Evolutionary conservation across 2,113 vertebrate species (phyloP), one percentile per base, ranked within the genome.

Genomic region (Vicugna pacos): DNA sequence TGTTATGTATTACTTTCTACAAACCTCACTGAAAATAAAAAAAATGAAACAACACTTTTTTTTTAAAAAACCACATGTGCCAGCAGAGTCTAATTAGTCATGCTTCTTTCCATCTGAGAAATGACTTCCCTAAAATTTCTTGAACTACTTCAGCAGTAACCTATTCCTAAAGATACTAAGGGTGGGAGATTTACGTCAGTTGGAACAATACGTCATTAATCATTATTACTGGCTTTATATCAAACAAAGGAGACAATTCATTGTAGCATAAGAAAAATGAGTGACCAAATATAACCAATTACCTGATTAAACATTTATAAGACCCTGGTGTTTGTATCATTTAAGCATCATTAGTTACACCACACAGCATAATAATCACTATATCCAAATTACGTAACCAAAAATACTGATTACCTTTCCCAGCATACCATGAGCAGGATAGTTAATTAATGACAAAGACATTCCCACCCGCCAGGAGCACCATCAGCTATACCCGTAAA

Each of bases 221-320:
- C 89, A 73, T 11, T 84, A 5, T 14, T 62, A 50, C 20, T 28
- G 58, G 15, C 60, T 54, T 89, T 85, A 73, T 76, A 46, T 52
- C 64, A 89, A 82, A 46, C n/a, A 76, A 80, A 91, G n/a, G 26
- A 85, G 12, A 35, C 85, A 94, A 92, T 73, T 65, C 76, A 72
- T 42, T 60, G n/a, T 0, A 62, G 38, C 13, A 9, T 77, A 88
- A 93, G 65, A 81, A 54, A 94, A 91, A 46, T 50, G 19, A 82
- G 28, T 52, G 42, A 58, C 20, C 60, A 88, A 38, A 38, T 42
- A 52, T 6, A 91, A 54, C 15, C 22, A 67, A 88, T 52, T 38
- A 93, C 8, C 54, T 48, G 38, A 35, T 46, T 30, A 75, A 73
- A 62, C 42, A 52, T 62, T 42, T 48, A 17, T 28, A 58, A 89